Percentiles rank a stretch among this genome's conserved stretches.
Evolutionary conservation across 2,113 vertebrate species (phyloP).

Genomic region (Python bivittatus): DNA sequence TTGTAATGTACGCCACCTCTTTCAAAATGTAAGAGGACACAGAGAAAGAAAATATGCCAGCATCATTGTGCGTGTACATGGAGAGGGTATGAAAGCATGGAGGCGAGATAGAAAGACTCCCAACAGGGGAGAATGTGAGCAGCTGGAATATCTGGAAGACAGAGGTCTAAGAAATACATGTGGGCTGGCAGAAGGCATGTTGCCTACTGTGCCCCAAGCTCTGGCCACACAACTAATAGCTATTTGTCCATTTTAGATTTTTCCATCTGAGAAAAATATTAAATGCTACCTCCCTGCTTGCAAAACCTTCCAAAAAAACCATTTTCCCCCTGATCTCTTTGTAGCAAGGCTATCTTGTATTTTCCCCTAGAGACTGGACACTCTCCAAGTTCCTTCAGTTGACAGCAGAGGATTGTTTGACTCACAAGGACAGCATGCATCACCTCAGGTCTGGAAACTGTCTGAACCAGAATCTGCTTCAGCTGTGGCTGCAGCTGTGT

Average conservation of each 20-base stretch:
- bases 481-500: neutral
- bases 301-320: neutral
- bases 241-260: neutral
- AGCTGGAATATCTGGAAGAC: neutral
- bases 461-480: neutral
- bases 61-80: neutral
- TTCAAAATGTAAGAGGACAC: too few relatives aligned
- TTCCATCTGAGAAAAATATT: neutral
- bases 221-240: neutral
- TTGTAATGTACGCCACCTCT: too few relatives aligned
- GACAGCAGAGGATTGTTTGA: neutral
- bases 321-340: too few relatives aligned
- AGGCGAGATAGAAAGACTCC: neutral
- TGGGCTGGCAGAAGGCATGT: neutral
- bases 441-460: conserved; percentile 1
- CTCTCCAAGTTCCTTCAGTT: neutral
- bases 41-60: neutral
- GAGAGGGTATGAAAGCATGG: neutral
- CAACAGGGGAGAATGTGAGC: neutral
- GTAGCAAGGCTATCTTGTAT: neutral
- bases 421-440: neutral
- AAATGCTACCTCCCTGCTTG: neutral
- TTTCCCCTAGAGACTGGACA: neutral
- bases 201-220: neutral
- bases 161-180: neutral